phyloP scores from a whole-genome alignment of 2,888 invertebrate species.

The Yponomeuta sedellus region DNA sequence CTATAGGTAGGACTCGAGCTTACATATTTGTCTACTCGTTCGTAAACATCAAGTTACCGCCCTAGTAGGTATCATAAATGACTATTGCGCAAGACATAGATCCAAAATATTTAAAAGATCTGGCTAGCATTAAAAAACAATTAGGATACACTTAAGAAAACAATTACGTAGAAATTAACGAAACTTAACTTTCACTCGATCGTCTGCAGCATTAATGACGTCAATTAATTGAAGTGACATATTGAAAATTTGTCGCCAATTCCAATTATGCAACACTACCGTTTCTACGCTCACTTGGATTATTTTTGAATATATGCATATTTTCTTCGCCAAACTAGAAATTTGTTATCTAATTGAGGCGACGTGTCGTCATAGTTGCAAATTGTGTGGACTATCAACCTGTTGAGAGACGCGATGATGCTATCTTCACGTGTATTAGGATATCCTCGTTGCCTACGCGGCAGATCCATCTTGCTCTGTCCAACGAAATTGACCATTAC shows the following conservation, averaged over 20 bases:
- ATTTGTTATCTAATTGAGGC: not conserved
- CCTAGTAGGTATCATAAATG: no score
- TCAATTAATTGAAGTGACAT: not conserved
- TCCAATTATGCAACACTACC: not conserved
- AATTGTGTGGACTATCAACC: not conserved
- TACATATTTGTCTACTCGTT: no score
- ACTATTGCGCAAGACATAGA: no score
- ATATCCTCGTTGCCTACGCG: conserved; percentile 61
- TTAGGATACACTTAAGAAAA: no score
- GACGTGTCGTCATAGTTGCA: not conserved
- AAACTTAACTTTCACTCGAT: not conserved
- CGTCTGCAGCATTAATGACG: not conserved
- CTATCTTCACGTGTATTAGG: conserved; percentile 65
- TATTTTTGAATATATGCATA: not conserved
- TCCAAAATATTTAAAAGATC: no score
- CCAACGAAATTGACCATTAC: conserved; percentile 8
- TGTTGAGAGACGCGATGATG: not conserved
- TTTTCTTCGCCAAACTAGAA: not conserved
- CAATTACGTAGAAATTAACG: not conserved
- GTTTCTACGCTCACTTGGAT: not conserved
- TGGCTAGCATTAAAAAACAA: no score
- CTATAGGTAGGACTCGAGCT: no score
- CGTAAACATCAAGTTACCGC: no score
- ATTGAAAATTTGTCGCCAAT: not conserved
- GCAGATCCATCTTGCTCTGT: conserved; percentile 15